Percentiles rank a stretch among this genome's conserved stretches.
Evolutionary conservation across 2,888 invertebrate species (phyloP).

Genomic region (Craniophora ligustri): DNA sequence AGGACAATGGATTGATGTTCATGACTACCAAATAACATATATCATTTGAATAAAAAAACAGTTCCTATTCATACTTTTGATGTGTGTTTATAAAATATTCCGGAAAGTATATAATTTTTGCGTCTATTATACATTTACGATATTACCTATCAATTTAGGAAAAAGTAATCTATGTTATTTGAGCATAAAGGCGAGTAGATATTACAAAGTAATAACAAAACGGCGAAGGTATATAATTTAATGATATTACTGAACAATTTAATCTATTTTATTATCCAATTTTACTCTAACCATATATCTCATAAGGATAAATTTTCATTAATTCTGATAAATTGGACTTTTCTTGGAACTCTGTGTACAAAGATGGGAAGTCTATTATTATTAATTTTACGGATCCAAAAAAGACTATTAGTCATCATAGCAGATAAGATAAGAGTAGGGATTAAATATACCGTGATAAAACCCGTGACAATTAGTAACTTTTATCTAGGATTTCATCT

Average conservation of each 20-base stretch:
- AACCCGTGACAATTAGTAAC: too few species aligned
- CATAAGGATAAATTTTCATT: not conserved
- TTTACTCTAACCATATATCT: slow-evolving; percentile 21
- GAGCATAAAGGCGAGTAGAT: slow-evolving; percentile 6
- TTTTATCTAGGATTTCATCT: too few species aligned
- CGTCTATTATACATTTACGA: slow-evolving; percentile 20
- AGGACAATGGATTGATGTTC: too few species aligned
- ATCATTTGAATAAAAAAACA: too few species aligned
- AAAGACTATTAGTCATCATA: too few species aligned
- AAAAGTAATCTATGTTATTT: slow-evolving; percentile 27
- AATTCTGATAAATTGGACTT: not conserved
- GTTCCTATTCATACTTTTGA: too few species aligned
- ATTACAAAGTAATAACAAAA: slow-evolving; percentile 13
- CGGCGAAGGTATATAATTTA: slow-evolving; percentile 32
- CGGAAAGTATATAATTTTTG: too few species aligned
- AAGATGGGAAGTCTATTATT: not conserved
- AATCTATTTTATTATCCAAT: slow-evolving; percentile 32
- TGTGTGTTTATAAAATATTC: too few species aligned
- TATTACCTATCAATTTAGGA: slow-evolving; percentile 16
- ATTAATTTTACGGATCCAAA: not conserved
- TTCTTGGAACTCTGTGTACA: not conserved
- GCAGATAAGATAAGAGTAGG: too few species aligned
- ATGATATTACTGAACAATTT: slow-evolving; percentile 25
- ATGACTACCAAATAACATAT: too few species aligned
- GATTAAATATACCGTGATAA: too few species aligned